A percentile compares a stretch with the other conserved stretches of the same genome.
These are phyloP conservation scores for Dipodomys stephensi DNA, from an alignment of 2,113 vertebrate genomes.

Conservation along the genomic window DNA sequence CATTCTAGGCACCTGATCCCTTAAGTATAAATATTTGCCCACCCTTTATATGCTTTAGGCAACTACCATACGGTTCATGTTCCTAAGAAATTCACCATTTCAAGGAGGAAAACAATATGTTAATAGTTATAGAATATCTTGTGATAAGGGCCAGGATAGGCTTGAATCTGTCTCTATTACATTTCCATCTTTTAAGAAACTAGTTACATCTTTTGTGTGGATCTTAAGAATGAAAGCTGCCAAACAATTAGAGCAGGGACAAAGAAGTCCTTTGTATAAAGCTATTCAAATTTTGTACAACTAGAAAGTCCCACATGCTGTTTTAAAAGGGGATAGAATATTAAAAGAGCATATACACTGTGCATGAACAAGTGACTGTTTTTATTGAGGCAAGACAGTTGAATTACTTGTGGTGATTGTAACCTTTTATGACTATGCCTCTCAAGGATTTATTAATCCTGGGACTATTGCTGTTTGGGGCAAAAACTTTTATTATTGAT, in stretches of 20 bases:
- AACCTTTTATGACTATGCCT: neutral
- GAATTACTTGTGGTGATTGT: neutral
- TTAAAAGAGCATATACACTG: constrained; percentile 33
- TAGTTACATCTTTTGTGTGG: neutral
- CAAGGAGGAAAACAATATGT: neutral
- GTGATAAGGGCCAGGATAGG: neutral
- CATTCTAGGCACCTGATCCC: neutral
- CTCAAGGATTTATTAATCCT: neutral
- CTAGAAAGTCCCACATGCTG: constrained; percentile 4
- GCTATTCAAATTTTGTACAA: neutral
- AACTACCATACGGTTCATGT: neutral
- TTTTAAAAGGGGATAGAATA: constrained; percentile 41
- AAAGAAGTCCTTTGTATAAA: neutral
- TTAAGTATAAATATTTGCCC: neutral
- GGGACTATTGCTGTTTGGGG: neutral
- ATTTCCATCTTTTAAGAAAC: neutral
- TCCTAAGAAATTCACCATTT: constrained; percentile 4
- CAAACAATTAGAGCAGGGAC: neutral
- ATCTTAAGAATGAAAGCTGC: neutral
- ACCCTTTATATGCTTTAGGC: neutral
- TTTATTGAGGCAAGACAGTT: constrained; percentile 14
- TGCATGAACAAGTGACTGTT: neutral
- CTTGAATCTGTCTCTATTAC: neutral
- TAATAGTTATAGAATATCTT: neutral
- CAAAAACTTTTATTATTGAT: neutral